Conservation (phyloP, 2,113 vertebrate genomes). For the Calidris pugnax region DNA sequence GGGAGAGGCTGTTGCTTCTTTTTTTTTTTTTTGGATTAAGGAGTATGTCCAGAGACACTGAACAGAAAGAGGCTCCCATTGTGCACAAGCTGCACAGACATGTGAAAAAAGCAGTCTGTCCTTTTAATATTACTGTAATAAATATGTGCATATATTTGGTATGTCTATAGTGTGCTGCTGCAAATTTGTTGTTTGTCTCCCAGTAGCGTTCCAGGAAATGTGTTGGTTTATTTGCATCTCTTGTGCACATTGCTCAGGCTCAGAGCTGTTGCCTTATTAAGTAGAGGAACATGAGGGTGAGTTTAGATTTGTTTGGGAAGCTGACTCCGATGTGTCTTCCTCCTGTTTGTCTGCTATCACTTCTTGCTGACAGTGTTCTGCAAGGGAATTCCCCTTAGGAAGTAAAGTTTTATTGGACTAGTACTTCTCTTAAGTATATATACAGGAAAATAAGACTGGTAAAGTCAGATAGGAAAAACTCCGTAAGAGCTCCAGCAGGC, state of each 20-base stretch:
- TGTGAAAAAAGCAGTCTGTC: background rate
- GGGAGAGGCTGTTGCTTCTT: background rate
- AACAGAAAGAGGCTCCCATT: background rate
- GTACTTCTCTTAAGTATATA: background rate
- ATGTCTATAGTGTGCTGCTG: background rate
- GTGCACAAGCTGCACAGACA: background rate
- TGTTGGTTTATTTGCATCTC: background rate
- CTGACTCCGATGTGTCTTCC: background rate
- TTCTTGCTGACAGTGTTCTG: background rate
- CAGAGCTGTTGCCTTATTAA: background rate
- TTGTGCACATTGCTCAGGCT: background rate
- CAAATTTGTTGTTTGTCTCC: slow-evolving; percentile 23
- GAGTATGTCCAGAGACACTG: background rate
- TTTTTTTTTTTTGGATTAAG: background rate
- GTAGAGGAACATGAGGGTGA: background rate
- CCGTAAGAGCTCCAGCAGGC: background rate
- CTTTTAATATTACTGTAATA: background rate
- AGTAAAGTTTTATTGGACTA: background rate
- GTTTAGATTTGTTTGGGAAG: slow-evolving; percentile 32
- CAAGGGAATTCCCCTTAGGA: slow-evolving; percentile 2
- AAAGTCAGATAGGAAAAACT: background rate
- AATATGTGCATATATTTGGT: background rate
- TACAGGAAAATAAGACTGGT: background rate
- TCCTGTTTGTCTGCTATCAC: background rate
- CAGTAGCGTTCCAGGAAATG: slow-evolving; percentile 13